Base-by-base conservation (phyloP, 2,888 invertebrate species). In the Eristalis arbustorum region DNA sequence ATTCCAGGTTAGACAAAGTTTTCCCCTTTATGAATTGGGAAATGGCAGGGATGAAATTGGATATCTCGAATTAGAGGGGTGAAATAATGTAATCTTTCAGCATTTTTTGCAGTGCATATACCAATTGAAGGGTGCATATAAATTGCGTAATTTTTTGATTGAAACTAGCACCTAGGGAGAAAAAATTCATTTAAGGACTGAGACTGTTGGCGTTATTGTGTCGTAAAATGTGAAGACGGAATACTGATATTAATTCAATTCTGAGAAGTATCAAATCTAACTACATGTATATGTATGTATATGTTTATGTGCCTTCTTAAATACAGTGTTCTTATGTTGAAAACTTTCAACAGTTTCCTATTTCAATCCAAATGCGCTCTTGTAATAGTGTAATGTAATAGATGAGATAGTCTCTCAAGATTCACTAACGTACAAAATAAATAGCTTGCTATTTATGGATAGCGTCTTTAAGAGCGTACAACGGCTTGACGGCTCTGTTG, bases 141-240 rank as follows among this genome's bases (percentile, higher is more conserved):
- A 85, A 85, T 85, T 85, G 76, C 69, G 77, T 85, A 77, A 85
- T 81, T 77, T 85, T 82, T 81, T n/a, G 66, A 73, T 69, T 68
- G 31, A 74, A 85, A 85, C 74, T 81, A 85, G 77, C 85, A 81
- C 77, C 85, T 85, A 81, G 85, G 85, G 85, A 85, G 81, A 81
- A 77, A 68, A 71, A 85, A 85, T 77, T 81, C 77, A 77, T 81
- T 85, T 77, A 81, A 77, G 74, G 68, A 71, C 40, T 69, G 66
- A 67, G 80, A 42, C 42, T 67, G 72, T 76, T 40, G 42, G 62
- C 64, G 76, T 42, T 25, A 71, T 75, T 62, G 61, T 22, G 62
- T 31, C 1, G n/a, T 1, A 42, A 18, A 42, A 13, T 42, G 4
- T 14, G 40, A 14, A 40, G 40, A 14, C 40, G 1, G 40, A 14